Base-by-base conservation (phyloP, 1,140 invertebrate genomes). In the Rhopalosiphum padi region DNA sequence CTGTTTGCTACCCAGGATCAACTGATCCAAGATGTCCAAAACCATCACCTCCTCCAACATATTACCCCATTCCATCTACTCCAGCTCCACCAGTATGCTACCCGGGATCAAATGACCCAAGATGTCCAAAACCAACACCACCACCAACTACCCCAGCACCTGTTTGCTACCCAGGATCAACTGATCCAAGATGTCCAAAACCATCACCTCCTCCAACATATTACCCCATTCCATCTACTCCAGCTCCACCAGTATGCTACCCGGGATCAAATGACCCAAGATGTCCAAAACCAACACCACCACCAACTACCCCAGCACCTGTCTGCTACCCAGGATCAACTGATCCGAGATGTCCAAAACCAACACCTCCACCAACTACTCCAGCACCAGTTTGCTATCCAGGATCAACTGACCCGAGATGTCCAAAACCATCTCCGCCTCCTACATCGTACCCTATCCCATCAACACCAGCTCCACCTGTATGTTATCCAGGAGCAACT, bases 161-260 rank as follows among this genome's bases (percentile, higher is more conserved):
- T 93, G 91, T 94, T 22, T 93, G 95, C 92, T 95, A 95, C 94
- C 94, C 95, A 21, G 95, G 95, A n/a, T n/a, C n/a, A n/a, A n/a
- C n/a, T 77, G 95, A 95, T 94, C 94, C 95, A 18, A 93, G 94
- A 89, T 95, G 95, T 94, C 94, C 95, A 94, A 95, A 48, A 82
- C 77, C 94, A 94, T 90, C 94, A 22, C 90, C 93, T 90, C 94
- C 94, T 25, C 91, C 94, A 23, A 89, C 51, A 11, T 94, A 94
- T 7, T 94, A 93, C 90, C 94, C 93, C 8, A 94, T 53, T 94
- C 94, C 93, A 82, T 93, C 94, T 37, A 82, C 55, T 35, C 51
- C 93, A 89, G 41, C 82, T 85, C 94, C 91, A 51, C 2, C 94
- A n/a, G 87, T 94, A 21, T 43, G 93, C 88, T 87, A 94, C 89